Evolutionary conservation across 2,113 vertebrate species (phyloP), one percentile per base, ranked within the genome.

Genomic region (Cichladusa arquata): DNA sequence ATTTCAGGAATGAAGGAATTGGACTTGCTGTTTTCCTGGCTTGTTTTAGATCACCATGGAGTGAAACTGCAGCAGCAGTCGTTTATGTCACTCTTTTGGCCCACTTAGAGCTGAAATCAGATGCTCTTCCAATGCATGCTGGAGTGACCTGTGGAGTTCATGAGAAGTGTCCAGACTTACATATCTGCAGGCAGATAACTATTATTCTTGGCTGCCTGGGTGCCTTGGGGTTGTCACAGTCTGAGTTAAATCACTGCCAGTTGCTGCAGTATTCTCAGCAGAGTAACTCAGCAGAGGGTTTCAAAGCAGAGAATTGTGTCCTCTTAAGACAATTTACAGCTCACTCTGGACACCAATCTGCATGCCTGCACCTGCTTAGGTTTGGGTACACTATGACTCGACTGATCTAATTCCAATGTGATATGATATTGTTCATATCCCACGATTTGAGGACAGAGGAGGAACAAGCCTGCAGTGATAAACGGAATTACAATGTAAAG

Each of bases 1-100:
- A 73, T 77, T 67, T 88, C 33, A 31, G 86, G 80, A 95, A 67
- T 23, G 65, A 81, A 90, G 78, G 70, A 92, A 76, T 69, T 2
- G 1, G 87, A 79, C 70, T 89, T 92, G 66, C 58, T 69, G 70
- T 77, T 92, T 93, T 81, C 20, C 45, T 90, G 80, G 44, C 69
- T 88, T 80, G 88, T 83, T 95, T 92, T 95, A 93, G 54, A 93
- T 81, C 79, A 78, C 67, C 60, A 64, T 57, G 56, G 67, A 82
- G 61, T 57, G 85, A 81, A 92, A 60, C 90, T 64, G 86, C 56
- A 60, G 85, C 70, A 95, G 50, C 78, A 90, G 71, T 70, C 38
- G 18, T 45, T 77, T 80, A 40, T 70, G 67, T 67, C 81, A 95
- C 44, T 86, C 71, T 82, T 73, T 71, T 93, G 81, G 84, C 86